These are phyloP conservation scores for Parapsyche elsis DNA, from an alignment of 1,140 invertebrate genomes.

Conservation along the genomic window DNA sequence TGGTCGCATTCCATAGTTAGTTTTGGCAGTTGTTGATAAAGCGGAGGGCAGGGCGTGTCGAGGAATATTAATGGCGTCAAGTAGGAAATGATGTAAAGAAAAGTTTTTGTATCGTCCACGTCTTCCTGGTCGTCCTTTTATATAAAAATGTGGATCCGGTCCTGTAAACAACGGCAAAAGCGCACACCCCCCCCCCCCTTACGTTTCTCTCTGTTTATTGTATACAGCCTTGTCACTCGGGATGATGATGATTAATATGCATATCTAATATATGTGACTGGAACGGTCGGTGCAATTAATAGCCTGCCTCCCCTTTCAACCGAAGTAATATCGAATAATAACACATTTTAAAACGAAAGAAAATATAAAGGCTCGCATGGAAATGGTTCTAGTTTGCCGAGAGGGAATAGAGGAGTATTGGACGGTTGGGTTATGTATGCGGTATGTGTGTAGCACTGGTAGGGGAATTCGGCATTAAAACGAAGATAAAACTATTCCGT, in stretches of 20 bases:
- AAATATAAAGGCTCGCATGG: too few species aligned
- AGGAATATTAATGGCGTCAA: slow-evolving; percentile 39
- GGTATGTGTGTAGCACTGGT: neutral
- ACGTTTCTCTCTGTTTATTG: neutral
- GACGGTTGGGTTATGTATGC: neutral
- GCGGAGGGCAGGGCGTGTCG: slow-evolving; percentile 26
- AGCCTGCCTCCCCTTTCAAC: too few species aligned
- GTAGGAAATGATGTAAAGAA: slow-evolving; percentile 38
- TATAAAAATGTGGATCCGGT: slow-evolving; percentile 13
- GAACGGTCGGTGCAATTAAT: too few species aligned
- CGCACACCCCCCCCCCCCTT: neutral
- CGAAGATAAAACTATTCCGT: slow-evolving; percentile 31
- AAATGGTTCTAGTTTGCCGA: too few species aligned
- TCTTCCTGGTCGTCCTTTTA: slow-evolving; percentile 5
- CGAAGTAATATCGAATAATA: too few species aligned
- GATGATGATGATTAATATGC: slow-evolving; percentile 12
- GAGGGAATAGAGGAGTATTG: too few species aligned
- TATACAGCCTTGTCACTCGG: neutral
- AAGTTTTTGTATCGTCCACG: slow-evolving; percentile 5
- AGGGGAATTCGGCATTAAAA: neutral
- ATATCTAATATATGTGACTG: neutral
- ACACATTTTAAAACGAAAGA: too few species aligned
- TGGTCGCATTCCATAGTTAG: neutral
- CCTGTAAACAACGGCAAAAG: slow-evolving; percentile 11
- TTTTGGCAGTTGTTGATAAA: slow-evolving; percentile 31